Base-by-base conservation (phyloP, 2,888 invertebrate genomes). In the Drosophila yooni region DNA sequence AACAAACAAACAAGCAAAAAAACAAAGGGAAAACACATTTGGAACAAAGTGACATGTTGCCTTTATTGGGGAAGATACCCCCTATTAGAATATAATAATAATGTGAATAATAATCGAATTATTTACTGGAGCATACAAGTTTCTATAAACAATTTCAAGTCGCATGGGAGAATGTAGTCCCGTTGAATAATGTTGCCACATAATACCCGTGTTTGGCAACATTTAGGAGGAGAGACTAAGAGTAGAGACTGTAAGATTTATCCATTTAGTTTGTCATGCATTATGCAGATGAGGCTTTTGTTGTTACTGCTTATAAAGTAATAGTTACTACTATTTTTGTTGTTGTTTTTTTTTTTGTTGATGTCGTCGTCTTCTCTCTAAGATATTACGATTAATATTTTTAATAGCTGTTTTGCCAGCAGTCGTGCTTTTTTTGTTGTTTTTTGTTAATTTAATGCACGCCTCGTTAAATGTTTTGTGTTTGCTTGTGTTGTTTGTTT, bases 321-420 rank as follows among this genome's bases (percentile, higher is more conserved):
- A 38, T 60, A 64, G 34, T 51, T 57, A 50, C 50, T 50, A 18
- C 46, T 61, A 33, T 59, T 61, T 46, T 60, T 63, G 8, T 46
- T 57, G 18, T 58, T 60, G 33, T 46, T 64, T 13, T 64, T 50
- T 60, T 13, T 65, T 33, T 31, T 64, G 62, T 29, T 70, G 51
- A 58, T 58, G 68, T 65, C 53, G 59, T 56, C 43, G 62, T 56
- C 65, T 66, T 64, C 59, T 72, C 66, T 74, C 48, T 76, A 82
- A 87, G 81, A 81, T 83, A 88, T 82, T 71, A 82, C 86, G 85
- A 80, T 83, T 83, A 72, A 83, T 83, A 86, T 74, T 86, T 88
- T 85, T 84, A 80, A 83, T 75, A 75, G 72, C 67, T 46, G 31
- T 34, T 67, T 56, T 65, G 76, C 27, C 36, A 59, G 59, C 68